These are phyloP conservation scores for Ancistrus triradiatus DNA, from an alignment of 2,113 vertebrate genomes.

Conservation along the genomic window DNA sequence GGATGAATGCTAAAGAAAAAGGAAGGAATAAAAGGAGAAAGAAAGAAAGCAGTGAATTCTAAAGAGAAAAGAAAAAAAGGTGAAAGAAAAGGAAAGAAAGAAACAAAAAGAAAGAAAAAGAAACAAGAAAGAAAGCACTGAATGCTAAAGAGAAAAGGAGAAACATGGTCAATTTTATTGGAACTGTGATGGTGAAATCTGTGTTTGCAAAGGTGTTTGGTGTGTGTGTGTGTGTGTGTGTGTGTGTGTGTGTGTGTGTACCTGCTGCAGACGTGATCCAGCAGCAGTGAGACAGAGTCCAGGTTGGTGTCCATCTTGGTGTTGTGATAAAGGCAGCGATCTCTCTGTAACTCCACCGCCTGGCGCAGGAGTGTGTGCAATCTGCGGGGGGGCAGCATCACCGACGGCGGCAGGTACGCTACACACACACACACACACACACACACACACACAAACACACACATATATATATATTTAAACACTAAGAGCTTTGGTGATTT, in stretches of 20 bases:
- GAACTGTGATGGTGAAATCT: no score
- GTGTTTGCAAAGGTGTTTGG: not conserved
- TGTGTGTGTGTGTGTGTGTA: slow-evolving; percentile 46
- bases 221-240: not conserved
- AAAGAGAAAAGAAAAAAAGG: no score
- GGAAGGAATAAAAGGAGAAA: no score
- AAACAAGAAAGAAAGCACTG: no score
- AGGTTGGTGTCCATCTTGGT: slow-evolving; percentile 92
- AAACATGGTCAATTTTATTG: no score
- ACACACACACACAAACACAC: not conserved
- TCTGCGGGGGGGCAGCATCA: slow-evolving; percentile 96
- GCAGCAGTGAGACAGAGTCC: slow-evolving; percentile 92
- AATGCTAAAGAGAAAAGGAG: no score
- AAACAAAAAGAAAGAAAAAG: no score
- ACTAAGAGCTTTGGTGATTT: no score
- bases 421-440: slow-evolving; percentile 32
- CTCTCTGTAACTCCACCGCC: slow-evolving; percentile 94
- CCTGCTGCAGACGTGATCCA: slow-evolving; percentile 98
- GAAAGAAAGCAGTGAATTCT: no score
- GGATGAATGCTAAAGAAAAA: no score
- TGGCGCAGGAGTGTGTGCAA: slow-evolving; percentile 94
- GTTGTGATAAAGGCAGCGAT: slow-evolving; percentile 98
- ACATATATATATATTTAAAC: not conserved
- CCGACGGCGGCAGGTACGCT: slow-evolving; percentile 96
- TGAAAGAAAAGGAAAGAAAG: no score